A percentile compares a stretch with the other conserved stretches of the same genome.
phyloP scores from a whole-genome alignment of 2,888 invertebrate species.

The Ormyrus labotus region DNA sequence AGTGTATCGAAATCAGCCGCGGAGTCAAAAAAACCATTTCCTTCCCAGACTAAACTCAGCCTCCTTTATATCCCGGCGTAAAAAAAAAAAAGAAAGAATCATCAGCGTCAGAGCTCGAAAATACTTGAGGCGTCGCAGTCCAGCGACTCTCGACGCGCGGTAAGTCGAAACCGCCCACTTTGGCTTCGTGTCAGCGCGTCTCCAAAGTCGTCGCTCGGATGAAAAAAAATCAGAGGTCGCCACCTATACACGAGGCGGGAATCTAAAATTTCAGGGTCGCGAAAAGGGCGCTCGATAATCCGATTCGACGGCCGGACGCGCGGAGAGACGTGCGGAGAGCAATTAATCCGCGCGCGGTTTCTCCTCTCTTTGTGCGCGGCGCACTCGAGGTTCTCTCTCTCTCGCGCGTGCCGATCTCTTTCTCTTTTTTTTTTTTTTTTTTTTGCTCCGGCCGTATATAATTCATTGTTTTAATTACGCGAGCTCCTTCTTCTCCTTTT shows the following conservation, averaged over 20 bases:
- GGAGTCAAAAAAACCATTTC: too few species aligned
- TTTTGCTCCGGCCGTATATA: not conserved
- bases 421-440: conserved; percentile 2
- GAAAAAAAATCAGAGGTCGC: conserved; percentile 20
- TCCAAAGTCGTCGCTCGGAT: not conserved
- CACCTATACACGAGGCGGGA: not conserved
- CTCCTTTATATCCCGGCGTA: too few species aligned
- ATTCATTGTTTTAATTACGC: conserved; percentile 35
- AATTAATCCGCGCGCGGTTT: conserved; percentile 41
- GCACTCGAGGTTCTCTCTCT: too few species aligned
- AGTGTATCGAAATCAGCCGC: too few species aligned
- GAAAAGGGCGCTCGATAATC: too few species aligned
- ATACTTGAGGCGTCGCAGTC: too few species aligned
- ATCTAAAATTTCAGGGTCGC: too few species aligned
- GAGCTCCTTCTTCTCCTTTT: not conserved
- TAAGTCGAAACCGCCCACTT: conserved; percentile 5
- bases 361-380: conserved; percentile 7
- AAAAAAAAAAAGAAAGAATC: too few species aligned
- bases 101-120: too few species aligned
- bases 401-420: not conserved
- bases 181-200: conserved; percentile 13
- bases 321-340: not conserved
- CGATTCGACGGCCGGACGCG: not conserved
- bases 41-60: too few species aligned
- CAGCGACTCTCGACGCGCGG: too few species aligned